phyloP scores from a whole-genome alignment of 92 coral and sea anemone genomes.

The Zoanthus sansibaricus region DNA sequence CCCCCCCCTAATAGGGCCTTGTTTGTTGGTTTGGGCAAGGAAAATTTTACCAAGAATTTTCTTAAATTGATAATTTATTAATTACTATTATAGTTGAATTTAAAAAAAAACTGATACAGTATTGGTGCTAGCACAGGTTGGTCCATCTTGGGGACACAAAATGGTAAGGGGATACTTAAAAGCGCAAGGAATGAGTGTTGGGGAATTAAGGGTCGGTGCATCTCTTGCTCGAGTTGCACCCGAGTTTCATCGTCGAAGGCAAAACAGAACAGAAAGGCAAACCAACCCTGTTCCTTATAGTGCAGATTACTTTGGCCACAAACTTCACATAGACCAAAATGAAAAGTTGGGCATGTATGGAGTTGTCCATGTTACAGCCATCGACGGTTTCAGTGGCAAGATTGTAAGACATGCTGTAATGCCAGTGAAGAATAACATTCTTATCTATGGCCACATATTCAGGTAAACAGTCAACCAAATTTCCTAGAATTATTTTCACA shows the following conservation, averaged over 20 bases:
- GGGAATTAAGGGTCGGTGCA: constrained; percentile 20
- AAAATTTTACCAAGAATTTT: not conserved
- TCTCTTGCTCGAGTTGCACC: constrained; percentile 54
- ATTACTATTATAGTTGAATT: not conserved
- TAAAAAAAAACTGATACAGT: not conserved
- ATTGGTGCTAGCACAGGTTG: constrained; percentile 17
- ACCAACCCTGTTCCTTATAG: constrained; percentile 37
- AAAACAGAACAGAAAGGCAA: not conserved
- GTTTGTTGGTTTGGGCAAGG: not conserved
- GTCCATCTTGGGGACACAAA: constrained; percentile 58
- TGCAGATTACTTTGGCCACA: constrained; percentile 68
- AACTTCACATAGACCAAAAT: constrained; percentile 66
- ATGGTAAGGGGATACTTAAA: constrained; percentile 43
- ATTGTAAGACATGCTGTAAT: constrained; percentile 4
- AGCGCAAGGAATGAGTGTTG: not conserved
- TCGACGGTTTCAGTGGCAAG: constrained; percentile 64
- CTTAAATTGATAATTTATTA: no score
- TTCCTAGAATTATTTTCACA: no score
- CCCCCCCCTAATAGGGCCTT: no score
- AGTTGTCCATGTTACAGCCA: constrained; percentile 53
- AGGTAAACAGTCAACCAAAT: no score
- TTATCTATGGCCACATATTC: no score
- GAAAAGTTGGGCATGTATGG: constrained; percentile 64
- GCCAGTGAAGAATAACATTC: constrained; percentile 11
- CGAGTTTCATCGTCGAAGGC: constrained; percentile 4